Conservation (phyloP, 2,113 vertebrate species). For the Vidua macroura region DNA sequence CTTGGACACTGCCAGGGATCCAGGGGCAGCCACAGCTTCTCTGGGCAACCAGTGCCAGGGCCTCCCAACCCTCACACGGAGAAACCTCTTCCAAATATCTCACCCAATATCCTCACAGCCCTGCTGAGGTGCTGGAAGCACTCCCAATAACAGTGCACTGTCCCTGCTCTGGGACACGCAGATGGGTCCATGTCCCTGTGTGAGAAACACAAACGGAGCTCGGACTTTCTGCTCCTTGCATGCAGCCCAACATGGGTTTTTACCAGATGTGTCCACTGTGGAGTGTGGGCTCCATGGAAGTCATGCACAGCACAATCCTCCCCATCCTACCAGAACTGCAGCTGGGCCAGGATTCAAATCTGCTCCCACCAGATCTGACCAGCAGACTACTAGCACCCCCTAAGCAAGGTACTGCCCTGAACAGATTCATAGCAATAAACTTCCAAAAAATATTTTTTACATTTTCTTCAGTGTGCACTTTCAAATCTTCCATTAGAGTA, state of each 20-base stretch:
- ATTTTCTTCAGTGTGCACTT: neutral
- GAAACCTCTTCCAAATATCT: neutral
- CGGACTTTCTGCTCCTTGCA: rapidly evolving
- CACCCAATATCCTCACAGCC: neutral
- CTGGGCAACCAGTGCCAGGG: neutral
- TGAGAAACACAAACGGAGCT: neutral
- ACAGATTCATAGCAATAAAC: neutral
- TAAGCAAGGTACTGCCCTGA: neutral
- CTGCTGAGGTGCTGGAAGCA: neutral
- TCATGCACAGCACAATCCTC: neutral
- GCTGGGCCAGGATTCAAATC: neutral
- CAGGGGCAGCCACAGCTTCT: neutral
- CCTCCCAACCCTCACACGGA: neutral
- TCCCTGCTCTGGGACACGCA: rapidly evolving
- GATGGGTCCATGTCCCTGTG: rapidly evolving
- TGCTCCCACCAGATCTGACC: neutral
- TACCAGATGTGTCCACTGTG: neutral
- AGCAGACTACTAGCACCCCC: neutral
- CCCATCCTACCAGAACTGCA: neutral
- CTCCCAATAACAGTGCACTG: neutral
- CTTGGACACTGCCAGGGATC: neutral
- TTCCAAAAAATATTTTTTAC: neutral
- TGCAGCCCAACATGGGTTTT: neutral
- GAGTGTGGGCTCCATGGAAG: neutral
- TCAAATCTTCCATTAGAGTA: rapidly evolving